phyloP scores from a whole-genome alignment of 1,140 invertebrate species.

The Phymorhynchus buccinoides region DNA sequence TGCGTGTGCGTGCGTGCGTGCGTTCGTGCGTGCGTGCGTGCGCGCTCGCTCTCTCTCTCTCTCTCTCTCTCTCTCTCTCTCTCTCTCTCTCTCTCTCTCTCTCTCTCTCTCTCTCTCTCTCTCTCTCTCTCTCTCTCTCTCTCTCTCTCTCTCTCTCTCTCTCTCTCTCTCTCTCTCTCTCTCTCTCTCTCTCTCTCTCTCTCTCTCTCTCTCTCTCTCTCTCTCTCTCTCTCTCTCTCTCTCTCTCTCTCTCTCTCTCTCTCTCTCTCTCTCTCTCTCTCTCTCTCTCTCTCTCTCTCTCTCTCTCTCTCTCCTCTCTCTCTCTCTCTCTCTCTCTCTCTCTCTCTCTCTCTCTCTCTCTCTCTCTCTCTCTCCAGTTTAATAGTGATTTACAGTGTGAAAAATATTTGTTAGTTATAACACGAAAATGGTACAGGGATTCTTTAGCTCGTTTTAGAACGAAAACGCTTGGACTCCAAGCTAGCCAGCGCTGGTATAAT shows the following conservation, averaged over 20 bases:
- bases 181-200: background rate
- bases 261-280: slow-evolving; percentile 8
- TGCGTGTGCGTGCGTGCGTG: too few species aligned
- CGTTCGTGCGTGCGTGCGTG: too few species aligned
- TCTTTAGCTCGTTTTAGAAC: too few species aligned
- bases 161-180: background rate
- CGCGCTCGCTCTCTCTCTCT: too few species aligned
- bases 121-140: background rate
- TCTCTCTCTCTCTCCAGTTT: too few species aligned
- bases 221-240: background rate
- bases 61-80: background rate
- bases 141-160: background rate
- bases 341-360: too few species aligned
- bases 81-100: background rate
- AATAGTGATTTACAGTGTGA: too few species aligned
- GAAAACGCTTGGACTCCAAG: too few species aligned
- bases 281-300: background rate
- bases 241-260: background rate
- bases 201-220: background rate
- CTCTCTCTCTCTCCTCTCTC: background rate
- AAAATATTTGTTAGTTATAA: too few species aligned
- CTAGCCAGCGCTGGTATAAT: too few species aligned
- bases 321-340: too few species aligned
- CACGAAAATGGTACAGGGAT: too few species aligned
- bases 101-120: background rate